These are phyloP conservation scores for Dasypolia templi DNA, from an alignment of 2,888 invertebrate genomes.

Conservation along the genomic window DNA sequence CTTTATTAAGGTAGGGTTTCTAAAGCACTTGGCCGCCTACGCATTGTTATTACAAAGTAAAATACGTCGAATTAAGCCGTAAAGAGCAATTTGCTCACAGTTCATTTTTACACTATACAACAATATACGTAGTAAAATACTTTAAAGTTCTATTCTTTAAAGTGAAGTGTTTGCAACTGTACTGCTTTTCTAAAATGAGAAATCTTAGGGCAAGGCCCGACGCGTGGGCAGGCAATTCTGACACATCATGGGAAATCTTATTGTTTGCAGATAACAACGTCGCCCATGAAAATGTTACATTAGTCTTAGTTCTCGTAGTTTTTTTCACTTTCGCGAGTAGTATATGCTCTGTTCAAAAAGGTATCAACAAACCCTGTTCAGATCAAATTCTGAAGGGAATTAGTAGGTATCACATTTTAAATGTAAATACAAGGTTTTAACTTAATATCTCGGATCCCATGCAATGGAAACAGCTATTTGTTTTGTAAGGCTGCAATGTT, in stretches of 20 bases:
- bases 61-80: background rate
- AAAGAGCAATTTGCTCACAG: background rate
- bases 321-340: constrained; percentile 7
- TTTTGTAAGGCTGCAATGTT: too few species aligned
- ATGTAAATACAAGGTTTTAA: too few species aligned
- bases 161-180: constrained; percentile 13
- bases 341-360: background rate
- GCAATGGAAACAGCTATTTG: too few species aligned
- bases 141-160: background rate
- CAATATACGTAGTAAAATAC: constrained; percentile 3
- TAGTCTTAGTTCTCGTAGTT: background rate
- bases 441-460: too few species aligned
- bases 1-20: constrained; percentile 31
- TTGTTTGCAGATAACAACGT: constrained; percentile 32
- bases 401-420: background rate
- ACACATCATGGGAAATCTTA: constrained; percentile 47
- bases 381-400: background rate
- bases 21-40: background rate
- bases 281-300: constrained; percentile 10
- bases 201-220: constrained; percentile 55
- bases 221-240: constrained; percentile 45
- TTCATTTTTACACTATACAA: too few species aligned
- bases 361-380: background rate
- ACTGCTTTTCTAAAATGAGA: constrained; percentile 59
- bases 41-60: background rate